Conservation (phyloP, 1,140 invertebrate species). For the Ylistrum balloti region DNA sequence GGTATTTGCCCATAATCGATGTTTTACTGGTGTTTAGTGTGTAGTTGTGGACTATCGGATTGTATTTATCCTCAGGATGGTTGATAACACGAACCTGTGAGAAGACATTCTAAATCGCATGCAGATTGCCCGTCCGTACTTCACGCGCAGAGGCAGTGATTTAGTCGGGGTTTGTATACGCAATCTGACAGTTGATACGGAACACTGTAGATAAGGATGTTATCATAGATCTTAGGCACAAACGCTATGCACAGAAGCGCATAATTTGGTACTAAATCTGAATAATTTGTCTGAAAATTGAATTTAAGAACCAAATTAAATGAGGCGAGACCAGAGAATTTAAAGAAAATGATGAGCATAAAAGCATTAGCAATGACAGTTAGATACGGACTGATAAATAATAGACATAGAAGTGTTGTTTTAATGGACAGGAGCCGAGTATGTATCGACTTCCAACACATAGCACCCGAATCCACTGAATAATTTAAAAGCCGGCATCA, state of each 20-base stretch:
- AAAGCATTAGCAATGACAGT: neutral
- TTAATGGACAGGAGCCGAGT: slow-evolving; percentile 11
- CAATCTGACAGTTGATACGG: slow-evolving; percentile 10
- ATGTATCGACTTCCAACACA: neutral
- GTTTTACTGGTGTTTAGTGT: neutral
- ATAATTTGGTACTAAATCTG: slow-evolving; percentile 5
- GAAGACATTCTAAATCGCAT: neutral
- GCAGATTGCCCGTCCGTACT: neutral
- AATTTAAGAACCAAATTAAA: slow-evolving; percentile 29
- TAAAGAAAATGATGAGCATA: neutral
- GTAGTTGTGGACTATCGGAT: neutral
- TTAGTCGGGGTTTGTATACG: neutral
- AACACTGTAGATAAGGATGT: neutral
- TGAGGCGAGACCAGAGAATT: slow-evolving; percentile 8
- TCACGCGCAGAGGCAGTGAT: neutral
- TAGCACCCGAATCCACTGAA: neutral
- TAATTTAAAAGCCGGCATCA: slow-evolving; percentile 31
- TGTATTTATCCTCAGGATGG: neutral
- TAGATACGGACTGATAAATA: neutral
- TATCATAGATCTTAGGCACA: neutral
- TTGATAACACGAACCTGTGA: neutral
- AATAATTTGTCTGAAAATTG: slow-evolving; percentile 36
- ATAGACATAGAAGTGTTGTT: neutral
- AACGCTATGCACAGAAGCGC: neutral
- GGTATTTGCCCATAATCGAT: slow-evolving; percentile 27